Evolutionary conservation across 2,113 vertebrate species (phyloP).

Genomic region (Cyprinodon variegatus): DNA sequence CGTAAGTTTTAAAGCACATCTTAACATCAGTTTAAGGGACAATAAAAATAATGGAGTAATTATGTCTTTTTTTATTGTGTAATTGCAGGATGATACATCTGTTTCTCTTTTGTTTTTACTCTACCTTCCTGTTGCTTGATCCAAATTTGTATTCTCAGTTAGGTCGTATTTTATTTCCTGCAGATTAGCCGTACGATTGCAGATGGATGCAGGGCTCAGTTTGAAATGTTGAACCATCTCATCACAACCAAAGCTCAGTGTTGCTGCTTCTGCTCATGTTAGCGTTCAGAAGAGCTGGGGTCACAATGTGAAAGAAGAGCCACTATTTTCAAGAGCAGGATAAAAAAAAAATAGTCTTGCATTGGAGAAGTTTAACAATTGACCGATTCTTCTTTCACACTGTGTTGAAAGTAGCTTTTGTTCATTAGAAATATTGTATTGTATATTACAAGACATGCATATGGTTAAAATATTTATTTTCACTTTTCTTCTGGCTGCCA

Average conservation of each 20-base stretch:
- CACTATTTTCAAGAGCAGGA: constrained; percentile 15
- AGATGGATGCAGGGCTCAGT: constrained; percentile 7
- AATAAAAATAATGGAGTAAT: constrained; percentile 41
- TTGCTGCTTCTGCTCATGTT: background rate
- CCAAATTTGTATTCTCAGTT: constrained; percentile 5
- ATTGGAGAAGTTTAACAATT: background rate
- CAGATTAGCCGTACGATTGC: constrained; percentile 4
- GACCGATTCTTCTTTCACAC: background rate
- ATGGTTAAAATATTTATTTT: background rate
- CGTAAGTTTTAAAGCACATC: constrained; percentile 8
- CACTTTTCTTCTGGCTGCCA: background rate
- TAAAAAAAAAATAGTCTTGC: constrained; percentile 2
- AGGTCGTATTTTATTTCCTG: constrained; percentile 14
- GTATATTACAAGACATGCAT: background rate
- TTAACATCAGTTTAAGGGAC: constrained; percentile 6
- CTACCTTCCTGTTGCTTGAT: constrained; percentile 29
- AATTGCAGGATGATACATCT: background rate
- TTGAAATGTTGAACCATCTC: constrained; percentile 35
- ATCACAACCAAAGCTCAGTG: constrained; percentile 38
- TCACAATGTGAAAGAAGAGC: constrained; percentile 3
- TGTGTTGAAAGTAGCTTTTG: background rate
- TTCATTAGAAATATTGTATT: background rate
- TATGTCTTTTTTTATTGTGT: background rate
- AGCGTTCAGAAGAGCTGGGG: constrained; percentile 12
- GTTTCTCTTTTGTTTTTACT: constrained; percentile 29